These are phyloP conservation scores for Syritta pipiens DNA, from an alignment of 2,888 invertebrate species.

Conservation along the genomic window DNA sequence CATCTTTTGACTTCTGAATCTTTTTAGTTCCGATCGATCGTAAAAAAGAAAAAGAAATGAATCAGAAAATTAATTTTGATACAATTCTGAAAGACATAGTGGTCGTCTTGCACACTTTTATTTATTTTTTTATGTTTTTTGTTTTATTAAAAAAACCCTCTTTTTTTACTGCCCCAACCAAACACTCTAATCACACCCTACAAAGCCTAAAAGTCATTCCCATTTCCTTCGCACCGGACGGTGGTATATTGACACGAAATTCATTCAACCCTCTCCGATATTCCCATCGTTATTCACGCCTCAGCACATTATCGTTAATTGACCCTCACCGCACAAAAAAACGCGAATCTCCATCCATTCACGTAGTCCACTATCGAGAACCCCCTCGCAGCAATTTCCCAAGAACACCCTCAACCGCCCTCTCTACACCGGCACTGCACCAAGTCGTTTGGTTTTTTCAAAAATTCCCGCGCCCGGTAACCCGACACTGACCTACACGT, in stretches of 20 bases:
- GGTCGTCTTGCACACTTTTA: too few relatives aligned
- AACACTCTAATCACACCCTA: too few relatives aligned
- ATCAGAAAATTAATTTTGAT: too few relatives aligned
- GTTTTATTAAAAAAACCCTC: too few relatives aligned
- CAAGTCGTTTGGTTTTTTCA: constrained; percentile 7
- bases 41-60: too few relatives aligned
- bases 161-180: too few relatives aligned
- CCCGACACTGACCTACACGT: constrained; percentile 50
- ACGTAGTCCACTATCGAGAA: constrained; percentile 1
- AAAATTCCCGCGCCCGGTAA: constrained; percentile 37
- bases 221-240: constrained; percentile 6
- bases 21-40: too few relatives aligned
- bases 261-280: constrained; percentile 23
- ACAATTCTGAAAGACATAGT: too few relatives aligned
- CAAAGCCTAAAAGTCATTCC: too few relatives aligned
- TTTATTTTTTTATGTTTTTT: too few relatives aligned
- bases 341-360: neutral
- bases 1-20: too few relatives aligned
- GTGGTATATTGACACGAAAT: constrained; percentile 19
- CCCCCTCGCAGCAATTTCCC: constrained; percentile 12
- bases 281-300: constrained; percentile 3
- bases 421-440: neutral
- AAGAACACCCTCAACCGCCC: constrained; percentile 47
- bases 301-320: constrained; percentile 36
- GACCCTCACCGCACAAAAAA: neutral